Evolutionary conservation across 2,888 invertebrate genomes (phyloP), one percentile per base, ranked within the genome.

Genomic region (Troides helena): DNA sequence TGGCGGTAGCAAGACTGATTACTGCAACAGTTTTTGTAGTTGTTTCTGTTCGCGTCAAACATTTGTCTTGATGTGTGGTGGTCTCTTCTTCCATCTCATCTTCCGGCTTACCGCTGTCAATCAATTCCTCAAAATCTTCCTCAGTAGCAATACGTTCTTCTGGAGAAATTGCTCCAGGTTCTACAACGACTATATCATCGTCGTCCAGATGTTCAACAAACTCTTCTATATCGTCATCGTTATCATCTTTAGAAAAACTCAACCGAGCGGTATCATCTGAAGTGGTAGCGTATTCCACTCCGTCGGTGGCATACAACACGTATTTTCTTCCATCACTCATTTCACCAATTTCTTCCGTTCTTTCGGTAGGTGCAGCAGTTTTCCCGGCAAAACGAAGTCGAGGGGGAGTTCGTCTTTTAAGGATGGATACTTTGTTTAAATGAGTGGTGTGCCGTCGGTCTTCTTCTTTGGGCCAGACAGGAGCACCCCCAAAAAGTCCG

Each of bases 101-200:
- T 72, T 94, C 94, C 0, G 93, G 90, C 71, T 94, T 93, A 0
- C 94, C 94, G 74, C 94, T 93, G 74, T 95, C 95, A 57, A 95
- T 95, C 25, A 95, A 82, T 73, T 95, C 94, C 77, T 95, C 95
- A 76, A 95, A 95, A 79, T 95, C 95, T 82, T 95, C 95, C 74
- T 94, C 94, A 0, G 95, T 95, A 0, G 94, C 93, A 71, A 95
- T 94, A 0, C 94, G 93, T 76, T 95, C 94, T 75, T 95, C 95
- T 0, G 95, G 94, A 1, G 95, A 94, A 75, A 94, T 94, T 0
- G 91, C 89, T 23, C 88, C 90, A 0, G 94, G 93, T 79, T 95
- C 94, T 0, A 95, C 93, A 7, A 95, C 93, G 0, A 95, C 94
- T 46, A 95, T 94, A 74, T 95, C 95, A 10, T 94, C 93, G 69